Evolutionary conservation across 2,113 vertebrate genomes (phyloP).

Genomic region (Cygnus atratus): DNA sequence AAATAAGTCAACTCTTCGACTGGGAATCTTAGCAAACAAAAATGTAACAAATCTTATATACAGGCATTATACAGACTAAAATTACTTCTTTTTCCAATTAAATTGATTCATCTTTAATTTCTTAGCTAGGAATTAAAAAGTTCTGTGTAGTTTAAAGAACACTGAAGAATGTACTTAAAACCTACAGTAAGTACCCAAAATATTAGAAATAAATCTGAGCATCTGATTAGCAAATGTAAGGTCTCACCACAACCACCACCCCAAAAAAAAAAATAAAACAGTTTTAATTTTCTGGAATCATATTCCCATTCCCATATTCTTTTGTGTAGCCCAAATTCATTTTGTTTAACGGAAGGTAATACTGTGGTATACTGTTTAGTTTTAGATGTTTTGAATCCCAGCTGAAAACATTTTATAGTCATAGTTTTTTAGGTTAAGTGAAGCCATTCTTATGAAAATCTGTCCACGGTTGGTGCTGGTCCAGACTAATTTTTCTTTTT

Average conservation of each 20-base stretch:
- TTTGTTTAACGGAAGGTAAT: neutral
- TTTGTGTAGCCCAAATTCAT: neutral
- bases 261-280: neutral
- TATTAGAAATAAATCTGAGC: neutral
- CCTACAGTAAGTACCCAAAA: neutral
- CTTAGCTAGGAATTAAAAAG: neutral
- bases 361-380: neutral
- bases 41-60: too few species aligned
- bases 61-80: neutral
- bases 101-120: neutral
- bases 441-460: neutral
- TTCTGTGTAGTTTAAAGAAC: neutral
- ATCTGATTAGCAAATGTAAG: neutral
- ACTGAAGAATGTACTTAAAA: neutral
- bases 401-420: neutral
- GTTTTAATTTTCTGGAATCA: neutral
- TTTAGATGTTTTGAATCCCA: neutral
- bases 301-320: neutral
- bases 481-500: neutral
- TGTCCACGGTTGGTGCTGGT: neutral
- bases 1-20: neutral
- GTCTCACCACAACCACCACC: neutral
- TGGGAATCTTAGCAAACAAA: neutral
- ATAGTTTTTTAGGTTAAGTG: neutral
- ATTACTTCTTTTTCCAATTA: neutral